Evolutionary conservation across 1,140 invertebrate genomes (phyloP).

Genomic region (Drosophila ficusphila): DNA sequence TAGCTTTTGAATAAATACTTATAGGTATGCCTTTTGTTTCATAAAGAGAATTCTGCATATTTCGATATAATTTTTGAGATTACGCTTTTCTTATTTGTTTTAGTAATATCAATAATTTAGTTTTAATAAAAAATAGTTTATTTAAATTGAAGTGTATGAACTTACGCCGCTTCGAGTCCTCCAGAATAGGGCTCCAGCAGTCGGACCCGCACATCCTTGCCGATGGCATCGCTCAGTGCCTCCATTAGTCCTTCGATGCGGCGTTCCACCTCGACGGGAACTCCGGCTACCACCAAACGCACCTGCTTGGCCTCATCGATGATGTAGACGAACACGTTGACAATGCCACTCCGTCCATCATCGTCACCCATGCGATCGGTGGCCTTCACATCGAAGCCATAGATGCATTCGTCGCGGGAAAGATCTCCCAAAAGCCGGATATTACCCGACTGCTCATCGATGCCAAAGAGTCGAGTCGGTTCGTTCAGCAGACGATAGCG

Average conservation of each 20-base stretch:
- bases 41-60: not conserved
- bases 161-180: constrained; percentile 88
- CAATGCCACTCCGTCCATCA: constrained; percentile 91
- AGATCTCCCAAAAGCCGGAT: constrained; percentile 87
- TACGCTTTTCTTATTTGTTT: too few species aligned
- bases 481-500: constrained; percentile 92
- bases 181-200: constrained; percentile 90
- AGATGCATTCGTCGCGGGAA: constrained; percentile 89
- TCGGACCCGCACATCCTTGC: constrained; percentile 90
- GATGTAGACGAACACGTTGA: constrained; percentile 93
- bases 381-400: constrained; percentile 94
- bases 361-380: constrained; percentile 91
- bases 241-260: constrained; percentile 89
- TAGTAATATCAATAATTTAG: not conserved
- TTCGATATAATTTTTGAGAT: too few species aligned
- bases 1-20: too few species aligned
- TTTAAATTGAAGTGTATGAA: constrained; percentile 39
- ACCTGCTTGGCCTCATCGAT: constrained; percentile 92
- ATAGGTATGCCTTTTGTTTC: too few species aligned
- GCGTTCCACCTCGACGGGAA: constrained; percentile 90
- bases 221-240: constrained; percentile 89
- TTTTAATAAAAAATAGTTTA: too few species aligned
- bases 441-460: constrained; percentile 90
- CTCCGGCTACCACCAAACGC: constrained; percentile 90
- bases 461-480: constrained; percentile 88